Percentiles rank a stretch among this genome's conserved stretches.
Evolutionary conservation across 2,797 vertebrate species (phyloP).

Genomic region (Pangasius macronema): DNA sequence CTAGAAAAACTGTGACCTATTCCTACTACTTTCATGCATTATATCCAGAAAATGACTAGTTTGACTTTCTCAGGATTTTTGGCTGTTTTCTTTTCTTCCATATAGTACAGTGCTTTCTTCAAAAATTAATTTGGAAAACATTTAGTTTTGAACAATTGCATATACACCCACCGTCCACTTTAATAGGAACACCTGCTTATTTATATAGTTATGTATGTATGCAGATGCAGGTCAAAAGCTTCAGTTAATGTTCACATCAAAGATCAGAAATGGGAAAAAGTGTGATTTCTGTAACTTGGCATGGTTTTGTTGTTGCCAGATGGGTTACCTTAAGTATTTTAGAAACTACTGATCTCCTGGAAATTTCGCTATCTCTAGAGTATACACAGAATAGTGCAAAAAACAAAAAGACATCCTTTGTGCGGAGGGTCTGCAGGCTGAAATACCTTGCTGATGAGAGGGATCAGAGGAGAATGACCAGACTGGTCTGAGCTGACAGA

Average conservation of each 20-base stretch:
- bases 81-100: background rate
- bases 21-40: background rate
- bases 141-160: background rate
- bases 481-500: background rate
- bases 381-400: no score
- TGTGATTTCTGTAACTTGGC: background rate
- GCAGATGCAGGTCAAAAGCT: background rate
- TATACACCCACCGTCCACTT: background rate
- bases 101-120: background rate
- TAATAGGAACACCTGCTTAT: background rate
- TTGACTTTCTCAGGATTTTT: background rate
- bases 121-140: background rate
- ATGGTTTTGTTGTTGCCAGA: no score
- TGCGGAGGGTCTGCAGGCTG: no score
- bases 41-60: background rate
- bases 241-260: background rate
- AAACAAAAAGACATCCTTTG: no score
- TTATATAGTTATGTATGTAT: background rate
- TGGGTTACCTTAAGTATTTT: no score
- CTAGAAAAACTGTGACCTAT: background rate
- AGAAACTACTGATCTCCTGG: no score
- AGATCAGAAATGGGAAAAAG: background rate
- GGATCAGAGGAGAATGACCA: background rate
- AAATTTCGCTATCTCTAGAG: no score
- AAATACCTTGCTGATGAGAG: background rate